Conservation (phyloP, 2,113 vertebrate genomes). For the cattle (Bos taurus) region DNA sequence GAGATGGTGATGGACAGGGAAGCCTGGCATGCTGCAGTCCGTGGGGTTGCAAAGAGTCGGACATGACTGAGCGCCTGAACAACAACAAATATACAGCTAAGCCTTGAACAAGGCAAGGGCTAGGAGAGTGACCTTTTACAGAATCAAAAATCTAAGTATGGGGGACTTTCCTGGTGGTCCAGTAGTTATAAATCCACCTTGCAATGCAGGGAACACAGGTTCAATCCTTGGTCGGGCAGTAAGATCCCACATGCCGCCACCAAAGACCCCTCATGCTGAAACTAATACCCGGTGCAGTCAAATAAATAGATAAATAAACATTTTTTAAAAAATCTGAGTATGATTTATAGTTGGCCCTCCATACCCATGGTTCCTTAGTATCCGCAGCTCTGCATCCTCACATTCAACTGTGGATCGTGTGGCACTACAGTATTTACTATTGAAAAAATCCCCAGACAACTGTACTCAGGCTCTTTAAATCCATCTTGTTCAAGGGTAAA, state of each 20-base stretch:
- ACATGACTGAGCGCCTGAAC: background rate
- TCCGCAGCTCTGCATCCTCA: background rate
- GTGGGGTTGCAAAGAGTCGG: background rate
- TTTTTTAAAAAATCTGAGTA: background rate
- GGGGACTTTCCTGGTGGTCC: background rate
- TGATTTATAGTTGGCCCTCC: background rate
- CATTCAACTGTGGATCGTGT: background rate
- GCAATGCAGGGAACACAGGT: background rate
- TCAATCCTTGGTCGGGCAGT: background rate
- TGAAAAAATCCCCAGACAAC: background rate
- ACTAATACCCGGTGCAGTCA: background rate
- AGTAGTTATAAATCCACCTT: background rate
- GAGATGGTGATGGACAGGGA: background rate
- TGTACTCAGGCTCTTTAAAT: background rate
- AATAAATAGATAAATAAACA: background rate
- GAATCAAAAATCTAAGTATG: background rate
- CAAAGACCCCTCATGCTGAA: background rate
- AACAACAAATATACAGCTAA: background rate
- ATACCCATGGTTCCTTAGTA: background rate
- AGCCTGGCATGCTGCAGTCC: background rate
- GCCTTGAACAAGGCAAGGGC: background rate
- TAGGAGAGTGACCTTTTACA: background rate
- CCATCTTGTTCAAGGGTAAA: background rate
- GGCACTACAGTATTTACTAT: background rate
- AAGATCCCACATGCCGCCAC: background rate